Percentiles rank a stretch among this genome's conserved stretches.
phyloP scores from a whole-genome alignment of 35 echinoderm and acorn worm genomes.

The Chiridota heheva region DNA sequence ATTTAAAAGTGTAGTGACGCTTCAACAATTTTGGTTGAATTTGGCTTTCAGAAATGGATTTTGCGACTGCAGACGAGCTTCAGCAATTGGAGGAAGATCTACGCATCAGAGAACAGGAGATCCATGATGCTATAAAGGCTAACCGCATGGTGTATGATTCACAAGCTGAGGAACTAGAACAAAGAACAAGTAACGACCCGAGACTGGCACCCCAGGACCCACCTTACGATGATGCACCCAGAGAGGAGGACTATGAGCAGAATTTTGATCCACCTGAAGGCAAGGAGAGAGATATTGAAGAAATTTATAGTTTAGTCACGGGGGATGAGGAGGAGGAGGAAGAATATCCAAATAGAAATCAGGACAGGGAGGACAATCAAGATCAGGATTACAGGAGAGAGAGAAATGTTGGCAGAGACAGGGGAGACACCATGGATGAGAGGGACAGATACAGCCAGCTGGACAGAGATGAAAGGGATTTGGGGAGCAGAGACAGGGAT shows the following conservation, averaged over 20 bases:
- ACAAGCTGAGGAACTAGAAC: too few species aligned
- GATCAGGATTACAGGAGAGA: constrained; percentile 26
- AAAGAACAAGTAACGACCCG: too few species aligned
- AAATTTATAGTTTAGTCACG: not conserved
- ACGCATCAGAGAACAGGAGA: too few species aligned
- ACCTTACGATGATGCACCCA: not conserved
- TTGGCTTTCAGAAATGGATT: too few species aligned
- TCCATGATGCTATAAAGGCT: too few species aligned
- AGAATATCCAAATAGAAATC: not conserved
- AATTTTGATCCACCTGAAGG: not conserved
- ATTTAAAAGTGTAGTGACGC: too few species aligned
- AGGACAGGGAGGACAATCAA: constrained; percentile 26
- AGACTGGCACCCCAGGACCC: not conserved
- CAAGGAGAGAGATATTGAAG: not conserved
- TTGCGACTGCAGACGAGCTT: too few species aligned
- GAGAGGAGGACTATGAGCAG: not conserved
- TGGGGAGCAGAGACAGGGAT: too few species aligned
- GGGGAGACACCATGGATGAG: not conserved
- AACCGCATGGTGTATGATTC: too few species aligned
- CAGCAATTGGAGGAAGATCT: too few species aligned
- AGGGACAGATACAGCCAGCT: not conserved
- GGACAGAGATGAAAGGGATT: not conserved
- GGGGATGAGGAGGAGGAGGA: constrained; percentile 11
- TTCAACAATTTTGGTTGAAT: too few species aligned
- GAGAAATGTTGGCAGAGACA: constrained; percentile 18